A percentile compares a stretch with the other conserved stretches of the same genome.
Evolutionary conservation across 2,888 invertebrate species (phyloP).

Genomic region (Acleris cristana): DNA sequence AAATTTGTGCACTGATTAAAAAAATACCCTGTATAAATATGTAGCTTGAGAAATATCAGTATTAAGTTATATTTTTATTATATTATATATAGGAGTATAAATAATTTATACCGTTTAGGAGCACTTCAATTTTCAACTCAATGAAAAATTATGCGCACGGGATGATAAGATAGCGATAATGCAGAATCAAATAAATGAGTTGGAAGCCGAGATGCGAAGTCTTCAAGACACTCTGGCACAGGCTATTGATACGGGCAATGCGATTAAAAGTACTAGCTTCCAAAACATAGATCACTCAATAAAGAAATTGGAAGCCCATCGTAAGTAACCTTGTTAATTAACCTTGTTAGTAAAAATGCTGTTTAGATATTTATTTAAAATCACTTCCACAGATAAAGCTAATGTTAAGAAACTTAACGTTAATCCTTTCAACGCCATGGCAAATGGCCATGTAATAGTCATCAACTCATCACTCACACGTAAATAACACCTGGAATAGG

Average conservation of each 20-base stretch:
- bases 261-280: conserved; percentile 58
- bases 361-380: too few relatives aligned
- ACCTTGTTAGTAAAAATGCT: too few relatives aligned
- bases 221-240: conserved; percentile 58
- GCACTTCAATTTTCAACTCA: conserved; percentile 54
- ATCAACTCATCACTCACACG: too few relatives aligned
- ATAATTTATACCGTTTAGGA: conserved; percentile 55
- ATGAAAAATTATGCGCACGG: conserved; percentile 59
- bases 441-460: too few relatives aligned
- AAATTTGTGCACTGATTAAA: too few relatives aligned
- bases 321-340: conserved; percentile 52
- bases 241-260: conserved; percentile 62
- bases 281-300: conserved; percentile 60
- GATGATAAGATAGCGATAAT: conserved; percentile 67
- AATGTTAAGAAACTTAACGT: too few relatives aligned
- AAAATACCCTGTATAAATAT: too few relatives aligned
- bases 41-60: too few relatives aligned
- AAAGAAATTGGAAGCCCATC: conserved; percentile 70
- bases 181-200: conserved; percentile 70
- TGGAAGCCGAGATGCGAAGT: conserved; percentile 66
- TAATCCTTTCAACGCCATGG: too few relatives aligned
- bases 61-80: too few relatives aligned
- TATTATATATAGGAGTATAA: neutral
- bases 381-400: too few relatives aligned
- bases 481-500: too few relatives aligned